Evolutionary conservation across 1,140 invertebrate species (phyloP), one percentile per base, ranked within the genome.

Genomic region (Drosophila eugracilis): DNA sequence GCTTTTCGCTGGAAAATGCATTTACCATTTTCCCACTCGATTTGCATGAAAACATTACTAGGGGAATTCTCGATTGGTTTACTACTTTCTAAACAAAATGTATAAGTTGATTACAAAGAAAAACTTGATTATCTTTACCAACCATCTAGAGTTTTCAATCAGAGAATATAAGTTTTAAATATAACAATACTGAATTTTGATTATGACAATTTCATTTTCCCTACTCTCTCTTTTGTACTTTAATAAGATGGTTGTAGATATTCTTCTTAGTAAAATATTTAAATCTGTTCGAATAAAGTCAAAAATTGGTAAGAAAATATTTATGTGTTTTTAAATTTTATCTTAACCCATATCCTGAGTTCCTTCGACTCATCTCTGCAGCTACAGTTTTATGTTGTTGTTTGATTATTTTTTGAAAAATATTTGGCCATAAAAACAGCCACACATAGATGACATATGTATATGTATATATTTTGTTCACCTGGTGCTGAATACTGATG

Each of bases 1-100:
- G 34, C 34, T 30, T 65, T 66, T 49, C 62, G 21, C 26, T 26
- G 34, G 44, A 32, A 66, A 65, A 41, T 65, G 42, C 34, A 66
- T 32, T 49, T 62, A n/a, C 34, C 17, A 17, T 21, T 47, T 14
- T 1, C 24, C 5, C 3, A 1, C 22, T 14, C 4, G n/a, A 60
- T 12, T 59, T 7, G n/a, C n/a, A 30, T 10, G 17, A n/a, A 28
- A 28, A n/a, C n/a, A 37, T 19, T 5, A 6, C 5, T 14, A 1
- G 12, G 7, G 15, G 22, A 9, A 15, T 28, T 59, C 36, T 39
- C 47, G 32, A 50, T 50, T 59, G 34, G 34, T 15, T 49, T 49
- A 49, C 3, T 26, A 21, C n/a, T n/a, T n/a, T n/a, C n/a, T 39
- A 24, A 65, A 32, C 41, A 22, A 39, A 6, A 30, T 63, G 7